Conservation (phyloP, 2,888 invertebrate genomes). For the Tiphia femorata region DNA sequence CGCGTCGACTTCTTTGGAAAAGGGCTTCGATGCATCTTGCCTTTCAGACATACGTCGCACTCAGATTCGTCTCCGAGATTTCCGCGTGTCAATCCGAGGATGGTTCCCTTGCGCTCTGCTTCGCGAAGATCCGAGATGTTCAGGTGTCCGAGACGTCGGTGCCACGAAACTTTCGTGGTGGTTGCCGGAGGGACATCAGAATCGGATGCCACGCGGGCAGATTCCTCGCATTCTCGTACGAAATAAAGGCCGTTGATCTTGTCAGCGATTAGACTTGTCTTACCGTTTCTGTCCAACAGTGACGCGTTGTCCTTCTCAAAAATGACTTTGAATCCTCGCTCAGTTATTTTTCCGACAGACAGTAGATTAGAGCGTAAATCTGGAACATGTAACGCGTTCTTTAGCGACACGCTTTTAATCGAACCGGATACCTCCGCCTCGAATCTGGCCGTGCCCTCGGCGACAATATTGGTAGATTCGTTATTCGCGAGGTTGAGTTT, state of each 20-base stretch:
- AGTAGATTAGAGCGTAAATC: slow-evolving; percentile 11
- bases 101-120: neutral
- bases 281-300: neutral
- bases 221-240: neutral
- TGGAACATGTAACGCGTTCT: slow-evolving; percentile 12
- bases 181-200: neutral
- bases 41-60: slow-evolving; percentile 24
- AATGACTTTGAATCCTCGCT: slow-evolving; percentile 1
- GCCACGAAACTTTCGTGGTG: slow-evolving; percentile 11
- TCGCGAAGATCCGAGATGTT: slow-evolving; percentile 17
- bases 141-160: slow-evolving; percentile 16
- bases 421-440: neutral
- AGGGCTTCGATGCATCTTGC: slow-evolving; percentile 19
- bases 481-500: slow-evolving; percentile 9
- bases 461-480: neutral
- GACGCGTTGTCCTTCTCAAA: slow-evolving; percentile 1
- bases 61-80: neutral
- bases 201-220: neutral
- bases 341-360: slow-evolving; percentile 13
- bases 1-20: slow-evolving; percentile 16
- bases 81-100: neutral
- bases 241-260: slow-evolving; percentile 9
- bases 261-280: slow-evolving; percentile 2
- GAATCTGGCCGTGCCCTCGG: neutral
- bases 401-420: neutral